phyloP scores from a whole-genome alignment of 2,888 invertebrate genomes.

The Dichetophora obliterata region DNA sequence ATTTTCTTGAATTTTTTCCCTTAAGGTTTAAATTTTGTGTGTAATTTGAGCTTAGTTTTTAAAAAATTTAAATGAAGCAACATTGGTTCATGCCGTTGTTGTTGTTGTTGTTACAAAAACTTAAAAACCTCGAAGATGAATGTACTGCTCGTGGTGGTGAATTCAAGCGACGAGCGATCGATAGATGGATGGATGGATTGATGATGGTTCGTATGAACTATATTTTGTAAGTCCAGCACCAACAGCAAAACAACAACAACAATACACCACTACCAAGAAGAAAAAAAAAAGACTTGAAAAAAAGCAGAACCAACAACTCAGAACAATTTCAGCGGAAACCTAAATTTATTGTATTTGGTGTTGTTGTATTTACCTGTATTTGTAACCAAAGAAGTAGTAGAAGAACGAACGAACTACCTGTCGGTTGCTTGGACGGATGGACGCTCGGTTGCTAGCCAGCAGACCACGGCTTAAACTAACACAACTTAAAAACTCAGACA shows the following conservation, averaged over 20 bases:
- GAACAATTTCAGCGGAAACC: conserved; percentile 1
- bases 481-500: neutral
- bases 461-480: conserved; percentile 18
- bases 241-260: neutral
- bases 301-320: neutral
- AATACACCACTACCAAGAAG: neutral
- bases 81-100: neutral
- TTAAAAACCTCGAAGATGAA: neutral
- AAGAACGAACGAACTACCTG: conserved; percentile 7
- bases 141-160: neutral
- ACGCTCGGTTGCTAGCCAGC: neutral
- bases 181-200: neutral
- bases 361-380: conserved; percentile 22
- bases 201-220: conserved; percentile 1
- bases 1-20: too few relatives aligned
- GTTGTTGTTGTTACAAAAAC: neutral
- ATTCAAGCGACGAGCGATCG: conserved; percentile 6
- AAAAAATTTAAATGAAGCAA: neutral
- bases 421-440: conserved; percentile 7
- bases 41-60: neutral
- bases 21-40: too few relatives aligned
- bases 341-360: conserved; percentile 6
- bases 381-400: neutral
- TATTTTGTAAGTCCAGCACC: conserved; percentile 13
- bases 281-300: neutral